phyloP scores from a whole-genome alignment of 2,888 invertebrate genomes.

The Trissolcus japonicus region DNA sequence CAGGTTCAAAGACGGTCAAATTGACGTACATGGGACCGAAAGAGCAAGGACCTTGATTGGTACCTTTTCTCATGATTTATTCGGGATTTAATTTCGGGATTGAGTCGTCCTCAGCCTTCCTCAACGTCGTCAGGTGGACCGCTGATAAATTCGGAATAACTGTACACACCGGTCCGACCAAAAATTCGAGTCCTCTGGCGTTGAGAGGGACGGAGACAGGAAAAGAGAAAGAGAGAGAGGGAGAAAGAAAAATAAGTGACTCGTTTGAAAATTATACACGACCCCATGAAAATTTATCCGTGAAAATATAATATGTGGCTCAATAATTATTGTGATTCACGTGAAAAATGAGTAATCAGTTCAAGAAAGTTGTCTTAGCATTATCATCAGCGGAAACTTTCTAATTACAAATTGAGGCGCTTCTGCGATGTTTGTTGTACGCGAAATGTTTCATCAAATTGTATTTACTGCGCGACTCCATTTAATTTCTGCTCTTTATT shows the following conservation, averaged over 20 bases:
- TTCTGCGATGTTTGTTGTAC: slow-evolving; percentile 32
- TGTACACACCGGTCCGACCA: slow-evolving; percentile 5
- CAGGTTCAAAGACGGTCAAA: slow-evolving; percentile 33
- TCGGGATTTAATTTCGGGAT: slow-evolving; percentile 12
- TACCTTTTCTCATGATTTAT: slow-evolving; percentile 18
- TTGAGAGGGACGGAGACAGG: too few species aligned
- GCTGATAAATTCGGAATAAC: slow-evolving; percentile 18
- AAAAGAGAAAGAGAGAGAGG: too few species aligned
- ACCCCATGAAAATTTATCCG: too few species aligned
- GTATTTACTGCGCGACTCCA: neutral
- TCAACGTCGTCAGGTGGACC: slow-evolving; percentile 4
- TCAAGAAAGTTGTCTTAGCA: slow-evolving; percentile 51
- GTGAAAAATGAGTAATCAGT: slow-evolving; percentile 47
- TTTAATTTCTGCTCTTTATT: neutral
- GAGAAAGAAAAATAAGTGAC: too few species aligned
- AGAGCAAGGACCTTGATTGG: slow-evolving; percentile 39
- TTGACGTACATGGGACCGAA: slow-evolving; percentile 16
- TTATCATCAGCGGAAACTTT: slow-evolving; percentile 51
- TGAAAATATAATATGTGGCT: slow-evolving; percentile 12
- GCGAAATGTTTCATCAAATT: slow-evolving; percentile 21
- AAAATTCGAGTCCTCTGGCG: neutral
- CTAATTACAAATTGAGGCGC: slow-evolving; percentile 51
- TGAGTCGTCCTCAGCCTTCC: slow-evolving; percentile 33
- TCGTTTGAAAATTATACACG: too few species aligned
- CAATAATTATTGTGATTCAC: slow-evolving; percentile 33